Evolutionary conservation across 2,797 vertebrate species (phyloP).

Genomic region (Ctenosaura bakeri): DNA sequence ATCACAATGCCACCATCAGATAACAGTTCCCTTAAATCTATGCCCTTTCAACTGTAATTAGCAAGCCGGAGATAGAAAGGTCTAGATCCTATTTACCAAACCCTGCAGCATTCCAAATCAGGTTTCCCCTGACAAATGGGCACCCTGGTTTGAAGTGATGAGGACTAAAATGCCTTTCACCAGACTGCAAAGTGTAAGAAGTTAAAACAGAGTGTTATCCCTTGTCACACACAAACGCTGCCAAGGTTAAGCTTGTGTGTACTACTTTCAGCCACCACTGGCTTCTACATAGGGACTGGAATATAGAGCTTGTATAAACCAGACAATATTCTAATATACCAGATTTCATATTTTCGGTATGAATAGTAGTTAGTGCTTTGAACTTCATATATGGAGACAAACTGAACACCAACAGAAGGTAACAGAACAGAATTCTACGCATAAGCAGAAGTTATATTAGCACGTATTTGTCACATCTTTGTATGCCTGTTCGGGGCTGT

Average conservation of each 20-base stretch:
- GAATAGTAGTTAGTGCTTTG: not conserved
- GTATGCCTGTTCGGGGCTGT: not conserved
- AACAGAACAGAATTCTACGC: too few relatives aligned
- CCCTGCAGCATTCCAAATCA: not conserved
- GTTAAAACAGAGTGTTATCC: not conserved
- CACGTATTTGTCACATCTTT: not conserved
- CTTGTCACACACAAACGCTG: not conserved
- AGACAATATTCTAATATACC: not conserved
- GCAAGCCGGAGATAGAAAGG: not conserved
- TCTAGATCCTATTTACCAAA: not conserved
- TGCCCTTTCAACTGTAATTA: not conserved
- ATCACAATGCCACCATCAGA: not conserved
- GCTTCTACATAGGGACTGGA: not conserved
- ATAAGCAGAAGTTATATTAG: not conserved
- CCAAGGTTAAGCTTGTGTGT: not conserved
- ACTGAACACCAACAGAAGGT: not conserved
- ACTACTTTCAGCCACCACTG: not conserved
- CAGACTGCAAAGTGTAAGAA: not conserved
- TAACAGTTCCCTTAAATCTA: not conserved
- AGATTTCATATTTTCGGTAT: not conserved
- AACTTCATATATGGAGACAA: not conserved
- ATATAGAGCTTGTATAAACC: not conserved
- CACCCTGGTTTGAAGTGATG: not conserved
- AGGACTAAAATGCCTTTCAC: not conserved
- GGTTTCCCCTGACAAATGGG: constrained; percentile 30